Evolutionary conservation across 1,140 invertebrate genomes (phyloP).

Genomic region (Drosophila jambulina): DNA sequence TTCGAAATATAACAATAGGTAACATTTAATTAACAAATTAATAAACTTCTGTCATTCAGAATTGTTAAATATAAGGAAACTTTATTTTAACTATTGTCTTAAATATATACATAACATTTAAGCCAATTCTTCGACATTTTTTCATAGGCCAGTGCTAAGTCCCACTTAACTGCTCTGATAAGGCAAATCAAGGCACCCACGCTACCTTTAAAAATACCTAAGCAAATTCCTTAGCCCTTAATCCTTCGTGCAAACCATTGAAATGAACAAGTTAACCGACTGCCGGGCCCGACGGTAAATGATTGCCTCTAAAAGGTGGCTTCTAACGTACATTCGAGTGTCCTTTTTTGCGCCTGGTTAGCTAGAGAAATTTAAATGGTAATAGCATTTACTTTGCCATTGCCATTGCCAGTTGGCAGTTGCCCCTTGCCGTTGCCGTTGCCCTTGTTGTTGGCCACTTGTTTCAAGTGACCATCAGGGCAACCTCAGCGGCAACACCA

Average conservation of each 20-base stretch:
- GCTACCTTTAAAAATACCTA: not conserved
- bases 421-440: conserved; percentile 10
- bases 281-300: conserved; percentile 33
- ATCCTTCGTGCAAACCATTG: conserved; percentile 4
- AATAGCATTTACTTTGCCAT: conserved; percentile 72
- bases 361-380: conserved; percentile 74
- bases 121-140: not conserved
- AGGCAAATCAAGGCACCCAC: too few relatives aligned
- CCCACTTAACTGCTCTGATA: not conserved
- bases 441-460: conserved; percentile 54
- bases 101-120: not conserved
- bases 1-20: too few relatives aligned
- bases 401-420: conserved; percentile 38
- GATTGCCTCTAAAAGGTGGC: conserved; percentile 54
- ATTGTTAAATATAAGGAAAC: not conserved
- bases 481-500: conserved; percentile 18
- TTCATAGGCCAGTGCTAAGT: not conserved
- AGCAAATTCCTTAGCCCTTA: conserved; percentile 14
- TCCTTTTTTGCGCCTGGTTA: conserved; percentile 73
- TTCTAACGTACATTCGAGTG: conserved; percentile 58
- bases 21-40: too few relatives aligned
- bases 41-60: not conserved
- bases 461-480: conserved; percentile 66
- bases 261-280: conserved; percentile 10
- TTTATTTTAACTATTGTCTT: not conserved